Percentiles rank a stretch among this genome's conserved stretches.
Conservation (phyloP, 1,140 invertebrate species). For the Drosophila fuyamai region DNA sequence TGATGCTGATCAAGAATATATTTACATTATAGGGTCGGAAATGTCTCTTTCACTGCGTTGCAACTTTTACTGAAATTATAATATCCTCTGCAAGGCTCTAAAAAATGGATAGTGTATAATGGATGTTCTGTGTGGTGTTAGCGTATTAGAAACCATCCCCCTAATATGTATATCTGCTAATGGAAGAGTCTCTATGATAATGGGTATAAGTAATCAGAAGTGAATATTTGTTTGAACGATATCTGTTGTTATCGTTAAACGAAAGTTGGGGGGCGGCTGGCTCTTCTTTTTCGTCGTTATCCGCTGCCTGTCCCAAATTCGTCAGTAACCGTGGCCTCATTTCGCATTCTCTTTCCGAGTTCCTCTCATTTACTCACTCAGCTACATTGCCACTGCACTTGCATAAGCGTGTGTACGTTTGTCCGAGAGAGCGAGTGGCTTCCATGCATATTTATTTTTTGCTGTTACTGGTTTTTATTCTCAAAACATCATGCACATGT, state of each 20-base stretch:
- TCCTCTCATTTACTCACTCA: conserved; percentile 19
- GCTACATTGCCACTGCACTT: conserved; percentile 48
- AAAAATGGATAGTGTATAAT: too few relatives aligned
- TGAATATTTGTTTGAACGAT: not conserved
- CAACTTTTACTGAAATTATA: too few relatives aligned
- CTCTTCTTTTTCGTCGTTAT: conserved; percentile 20
- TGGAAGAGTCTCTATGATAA: not conserved
- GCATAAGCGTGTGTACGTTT: conserved; percentile 7
- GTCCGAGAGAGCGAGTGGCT: conserved; percentile 8
- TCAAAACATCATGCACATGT: conserved; percentile 34
- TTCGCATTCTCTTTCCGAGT: conserved; percentile 24
- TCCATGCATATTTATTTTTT: conserved; percentile 61
- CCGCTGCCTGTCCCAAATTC: conserved; percentile 65
- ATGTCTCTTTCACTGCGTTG: too few relatives aligned
- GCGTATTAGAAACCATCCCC: too few relatives aligned
- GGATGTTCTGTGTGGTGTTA: too few relatives aligned
- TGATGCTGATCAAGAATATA: too few relatives aligned
- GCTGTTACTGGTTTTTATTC: conserved; percentile 55
- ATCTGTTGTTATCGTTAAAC: conserved; percentile 45
- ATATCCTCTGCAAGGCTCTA: too few relatives aligned
- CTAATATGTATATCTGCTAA: too few relatives aligned
- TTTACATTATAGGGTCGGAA: too few relatives aligned
- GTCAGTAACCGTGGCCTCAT: conserved; percentile 70
- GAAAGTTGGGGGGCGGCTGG: conserved; percentile 40
- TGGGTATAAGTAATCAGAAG: not conserved